Conservation (phyloP, 2,113 vertebrate species). For the Rhadina sibilatrix region DNA sequence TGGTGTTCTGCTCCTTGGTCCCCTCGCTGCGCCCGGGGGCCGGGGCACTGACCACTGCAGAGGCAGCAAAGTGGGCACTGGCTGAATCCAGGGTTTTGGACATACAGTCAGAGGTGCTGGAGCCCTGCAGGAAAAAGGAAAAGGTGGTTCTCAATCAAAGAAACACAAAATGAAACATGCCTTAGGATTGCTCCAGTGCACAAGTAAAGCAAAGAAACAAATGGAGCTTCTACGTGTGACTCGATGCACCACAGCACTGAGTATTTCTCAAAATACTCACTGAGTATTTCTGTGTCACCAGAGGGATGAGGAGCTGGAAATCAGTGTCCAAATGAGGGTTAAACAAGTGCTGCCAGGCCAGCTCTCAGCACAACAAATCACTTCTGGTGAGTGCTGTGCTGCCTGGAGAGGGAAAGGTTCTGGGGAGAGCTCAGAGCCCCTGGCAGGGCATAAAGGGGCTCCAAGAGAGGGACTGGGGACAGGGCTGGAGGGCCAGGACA, state of each 20-base stretch:
- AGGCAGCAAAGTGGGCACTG: slow-evolving; percentile 92
- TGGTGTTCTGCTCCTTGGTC: slow-evolving; percentile 77
- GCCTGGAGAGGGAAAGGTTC: background rate
- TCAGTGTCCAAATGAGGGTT: fast-evolving
- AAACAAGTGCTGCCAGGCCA: background rate
- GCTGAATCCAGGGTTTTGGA: slow-evolving; percentile 92
- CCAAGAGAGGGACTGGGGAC: background rate
- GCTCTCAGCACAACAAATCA: background rate
- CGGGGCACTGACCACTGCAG: slow-evolving; percentile 86
- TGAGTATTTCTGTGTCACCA: background rate
- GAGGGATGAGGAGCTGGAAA: background rate
- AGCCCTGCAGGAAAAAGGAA: slow-evolving; percentile 64
- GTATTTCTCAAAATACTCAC: no score
- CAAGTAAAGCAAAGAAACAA: background rate
- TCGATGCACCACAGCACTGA: background rate
- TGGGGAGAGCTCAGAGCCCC: fast-evolving
- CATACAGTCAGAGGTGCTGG: slow-evolving; percentile 78
- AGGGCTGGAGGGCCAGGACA: fast-evolving
- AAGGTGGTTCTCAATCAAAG: no score
- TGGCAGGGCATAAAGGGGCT: fast-evolving
- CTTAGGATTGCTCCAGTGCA: background rate
- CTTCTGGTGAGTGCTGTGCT: fast-evolving
- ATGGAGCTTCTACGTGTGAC: fast-evolving
- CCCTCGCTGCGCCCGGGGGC: slow-evolving; percentile 74
- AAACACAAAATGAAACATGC: background rate